Evolutionary conservation across 2,888 invertebrate genomes (phyloP).

Genomic region (Drosophila yooni): DNA sequence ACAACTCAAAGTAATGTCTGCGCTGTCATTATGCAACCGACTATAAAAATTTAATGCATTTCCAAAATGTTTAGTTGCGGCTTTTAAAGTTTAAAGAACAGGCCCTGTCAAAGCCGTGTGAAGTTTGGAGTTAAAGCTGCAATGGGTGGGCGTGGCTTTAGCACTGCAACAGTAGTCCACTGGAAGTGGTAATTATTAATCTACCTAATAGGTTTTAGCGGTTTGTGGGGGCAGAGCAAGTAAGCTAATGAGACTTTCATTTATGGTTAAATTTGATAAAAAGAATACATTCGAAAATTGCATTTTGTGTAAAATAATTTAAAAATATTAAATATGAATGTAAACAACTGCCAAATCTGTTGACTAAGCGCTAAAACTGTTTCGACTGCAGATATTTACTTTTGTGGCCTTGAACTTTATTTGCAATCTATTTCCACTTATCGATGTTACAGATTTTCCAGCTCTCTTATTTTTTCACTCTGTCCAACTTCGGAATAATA

Average conservation of each 20-base stretch:
- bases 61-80: background rate
- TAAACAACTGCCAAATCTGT: background rate
- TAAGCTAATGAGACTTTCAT: background rate
- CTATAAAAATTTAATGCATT: background rate
- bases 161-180: background rate
- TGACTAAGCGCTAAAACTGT: background rate
- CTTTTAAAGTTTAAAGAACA: background rate
- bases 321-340: background rate
- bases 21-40: background rate
- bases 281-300: background rate
- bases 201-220: background rate
- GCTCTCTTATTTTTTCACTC: background rate
- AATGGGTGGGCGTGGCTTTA: background rate
- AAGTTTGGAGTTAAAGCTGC: background rate
- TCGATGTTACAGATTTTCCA: background rate
- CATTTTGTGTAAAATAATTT: background rate
- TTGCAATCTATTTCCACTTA: background rate
- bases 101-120: background rate
- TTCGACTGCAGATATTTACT: background rate
- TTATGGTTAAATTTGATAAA: background rate
- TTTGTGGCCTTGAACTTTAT: background rate
- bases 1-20: background rate
- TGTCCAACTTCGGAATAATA: background rate
- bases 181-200: background rate
- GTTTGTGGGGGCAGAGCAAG: background rate